Evolutionary conservation across 2,797 vertebrate species (phyloP), one percentile per base, ranked within the genome.

Genomic region (Hydrolagus colliei): DNA sequence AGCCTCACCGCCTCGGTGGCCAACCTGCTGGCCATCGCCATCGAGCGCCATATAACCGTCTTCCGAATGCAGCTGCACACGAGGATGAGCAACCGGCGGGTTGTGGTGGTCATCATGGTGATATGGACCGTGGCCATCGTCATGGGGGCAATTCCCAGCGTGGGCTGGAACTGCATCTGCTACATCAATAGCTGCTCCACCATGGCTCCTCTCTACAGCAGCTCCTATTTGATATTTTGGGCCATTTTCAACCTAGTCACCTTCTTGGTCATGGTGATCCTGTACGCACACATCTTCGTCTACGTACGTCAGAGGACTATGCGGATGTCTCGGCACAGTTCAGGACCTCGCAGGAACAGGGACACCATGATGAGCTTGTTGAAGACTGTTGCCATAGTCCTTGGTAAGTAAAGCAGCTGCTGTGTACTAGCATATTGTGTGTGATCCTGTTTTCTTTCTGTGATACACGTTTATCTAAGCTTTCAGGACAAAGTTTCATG

Each of bases 311-410:
- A 98, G 91, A 96, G 97, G 92, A 99, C 98, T 94, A 99, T 99
- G 97, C 95, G 97, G 91, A 99, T 99, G 98, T 98, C 97, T 7
- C 94, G 97, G 16, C 97, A 99, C 90, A 98, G 97, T 92, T 99
- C 98, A 65, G 97, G 97, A 85, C 97, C 95, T 0, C 94, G 97
- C 41, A 94, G 97, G 87, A 99, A 98, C 92, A 94, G 97, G 78
- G 98, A 99, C 88, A 99, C 98, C 88, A 99, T 99, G 97, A 99
- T 99, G 98, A 99, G 97, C 88, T 94, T 99, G 91, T 93, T 99
- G 91, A 99, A 99, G 93, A 99, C 98, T 0, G 98, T 99, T 87
- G 97, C 94, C 88, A 99, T 99, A 87, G 97, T 99, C 11, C 93
- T 99, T 86, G 98, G 98, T 99, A 88, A 95, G 94, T 92, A 35